Percentiles rank a stretch among this genome's conserved stretches.
phyloP scores from a whole-genome alignment of 37 sponge, comb jelly and placozoan genomes.

The Cliona cf. orientalis region DNA sequence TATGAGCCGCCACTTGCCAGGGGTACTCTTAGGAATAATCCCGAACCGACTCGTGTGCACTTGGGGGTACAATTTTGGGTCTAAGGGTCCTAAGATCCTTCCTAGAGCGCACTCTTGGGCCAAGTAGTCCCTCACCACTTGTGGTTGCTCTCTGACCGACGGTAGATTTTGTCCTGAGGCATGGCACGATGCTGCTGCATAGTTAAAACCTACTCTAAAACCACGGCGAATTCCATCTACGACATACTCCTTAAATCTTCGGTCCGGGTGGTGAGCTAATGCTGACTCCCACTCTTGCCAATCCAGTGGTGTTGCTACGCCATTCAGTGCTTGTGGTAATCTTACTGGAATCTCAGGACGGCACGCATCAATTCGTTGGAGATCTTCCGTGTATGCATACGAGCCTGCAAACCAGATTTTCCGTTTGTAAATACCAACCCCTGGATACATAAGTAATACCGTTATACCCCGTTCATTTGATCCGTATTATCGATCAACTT shows the following conservation, averaged over 20 bases:
- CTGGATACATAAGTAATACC: no score
- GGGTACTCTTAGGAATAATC: background rate
- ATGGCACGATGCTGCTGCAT: background rate
- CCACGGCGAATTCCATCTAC: background rate
- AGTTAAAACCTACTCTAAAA: background rate
- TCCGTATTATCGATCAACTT: no score
- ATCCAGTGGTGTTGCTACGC: no score
- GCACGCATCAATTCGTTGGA: no score
- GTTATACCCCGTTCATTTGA: no score
- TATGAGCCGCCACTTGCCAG: conserved; percentile 6
- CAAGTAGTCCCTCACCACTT: background rate
- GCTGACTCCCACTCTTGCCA: no score
- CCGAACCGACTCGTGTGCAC: background rate
- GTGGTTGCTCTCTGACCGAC: background rate
- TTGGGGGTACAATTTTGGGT: background rate
- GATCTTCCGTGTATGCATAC: no score
- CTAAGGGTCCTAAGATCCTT: background rate
- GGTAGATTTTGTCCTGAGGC: background rate
- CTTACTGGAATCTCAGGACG: no score
- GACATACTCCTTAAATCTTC: background rate
- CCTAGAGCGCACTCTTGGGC: background rate
- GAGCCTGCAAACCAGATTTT: no score
- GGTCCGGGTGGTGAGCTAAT: background rate
- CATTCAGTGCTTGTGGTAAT: no score
- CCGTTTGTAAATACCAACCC: no score